Evolutionary conservation across 2,113 vertebrate species (phyloP).

Genomic region (Brachypteracias leptosomus): DNA sequence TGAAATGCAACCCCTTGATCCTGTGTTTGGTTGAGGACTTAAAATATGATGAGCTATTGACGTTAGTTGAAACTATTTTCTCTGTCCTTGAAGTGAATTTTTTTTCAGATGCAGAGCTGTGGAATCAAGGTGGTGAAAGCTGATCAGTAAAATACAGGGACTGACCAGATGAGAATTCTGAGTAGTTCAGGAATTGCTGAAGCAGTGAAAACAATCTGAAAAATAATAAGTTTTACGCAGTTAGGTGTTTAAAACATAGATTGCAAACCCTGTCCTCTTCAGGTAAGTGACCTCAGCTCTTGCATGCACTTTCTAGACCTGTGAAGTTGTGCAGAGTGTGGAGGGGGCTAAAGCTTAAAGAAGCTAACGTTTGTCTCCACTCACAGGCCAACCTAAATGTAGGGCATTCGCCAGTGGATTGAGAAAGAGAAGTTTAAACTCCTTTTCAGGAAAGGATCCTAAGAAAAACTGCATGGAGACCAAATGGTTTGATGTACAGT

Average conservation of each 20-base stretch:
- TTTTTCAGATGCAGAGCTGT: background rate
- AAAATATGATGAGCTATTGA: background rate
- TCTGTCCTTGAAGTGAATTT: background rate
- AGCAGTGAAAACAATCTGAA: background rate
- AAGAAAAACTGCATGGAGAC: background rate
- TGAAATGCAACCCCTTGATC: background rate
- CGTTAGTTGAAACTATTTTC: background rate
- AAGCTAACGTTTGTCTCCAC: background rate
- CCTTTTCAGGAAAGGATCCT: background rate
- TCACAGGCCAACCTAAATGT: background rate
- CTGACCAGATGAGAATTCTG: background rate
- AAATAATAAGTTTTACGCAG: background rate
- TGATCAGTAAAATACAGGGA: background rate
- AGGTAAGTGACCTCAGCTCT: background rate
- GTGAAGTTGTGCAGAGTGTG: background rate
- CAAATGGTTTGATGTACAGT: fast-evolving
- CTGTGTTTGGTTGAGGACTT: background rate
- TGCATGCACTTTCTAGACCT: background rate
- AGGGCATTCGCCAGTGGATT: background rate
- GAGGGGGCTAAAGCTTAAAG: background rate
- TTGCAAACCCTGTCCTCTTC: background rate
- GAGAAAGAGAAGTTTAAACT: background rate
- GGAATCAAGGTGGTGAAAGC: background rate
- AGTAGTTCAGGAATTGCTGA: background rate
- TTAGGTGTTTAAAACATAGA: background rate